These are phyloP conservation scores for Laticauda laticaudata DNA, from an alignment of 2,113 vertebrate genomes.

Conservation along the genomic window DNA sequence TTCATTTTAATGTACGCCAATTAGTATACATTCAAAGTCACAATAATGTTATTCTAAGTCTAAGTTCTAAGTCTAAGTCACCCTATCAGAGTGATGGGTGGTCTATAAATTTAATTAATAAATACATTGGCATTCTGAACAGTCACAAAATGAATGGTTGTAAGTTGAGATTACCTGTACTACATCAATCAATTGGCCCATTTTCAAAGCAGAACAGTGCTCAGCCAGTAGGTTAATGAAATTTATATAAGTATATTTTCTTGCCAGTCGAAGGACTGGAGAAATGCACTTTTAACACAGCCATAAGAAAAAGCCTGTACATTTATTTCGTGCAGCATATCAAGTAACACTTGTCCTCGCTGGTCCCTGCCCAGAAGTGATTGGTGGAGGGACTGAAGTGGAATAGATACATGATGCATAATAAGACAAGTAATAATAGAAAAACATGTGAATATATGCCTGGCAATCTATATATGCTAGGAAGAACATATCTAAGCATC, in stretches of 20 bases:
- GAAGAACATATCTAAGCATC: not conserved
- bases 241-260: not conserved
- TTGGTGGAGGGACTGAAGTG: not conserved
- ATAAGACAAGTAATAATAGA: not conserved
- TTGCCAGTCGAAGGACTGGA: not conserved
- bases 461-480: not conserved
- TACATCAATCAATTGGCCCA: not conserved
- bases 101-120: not conserved
- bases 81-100: not conserved
- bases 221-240: not conserved
- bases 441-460: not conserved
- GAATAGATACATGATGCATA: not conserved
- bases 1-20: too few species aligned
- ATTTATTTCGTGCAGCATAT: not conserved
- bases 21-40: too few species aligned
- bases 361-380: not conserved
- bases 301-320: not conserved
- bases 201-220: not conserved
- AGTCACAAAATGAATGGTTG: not conserved
- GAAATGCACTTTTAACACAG: not conserved
- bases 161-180: not conserved
- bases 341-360: not conserved
- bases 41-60: too few species aligned
- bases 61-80: not conserved
- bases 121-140: not conserved